Evolutionary conservation across 2,888 invertebrate genomes (phyloP).

Genomic region (Aricia artaxerxes): DNA sequence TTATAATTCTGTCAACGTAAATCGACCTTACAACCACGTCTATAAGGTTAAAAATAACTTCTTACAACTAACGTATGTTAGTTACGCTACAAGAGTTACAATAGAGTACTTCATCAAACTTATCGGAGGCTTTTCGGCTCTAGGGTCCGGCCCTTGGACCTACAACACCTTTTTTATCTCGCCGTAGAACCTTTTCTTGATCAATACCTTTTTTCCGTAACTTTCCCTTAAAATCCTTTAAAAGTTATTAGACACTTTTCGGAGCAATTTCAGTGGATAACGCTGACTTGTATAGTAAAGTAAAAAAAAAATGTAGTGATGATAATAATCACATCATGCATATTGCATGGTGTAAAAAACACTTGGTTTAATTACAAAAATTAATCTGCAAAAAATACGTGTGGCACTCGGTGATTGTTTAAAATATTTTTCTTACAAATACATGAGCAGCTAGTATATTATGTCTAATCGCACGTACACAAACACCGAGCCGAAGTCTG

Average conservation of each 20-base stretch:
- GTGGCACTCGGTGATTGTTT: no score
- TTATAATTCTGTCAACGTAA: not conserved
- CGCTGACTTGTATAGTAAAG: no score
- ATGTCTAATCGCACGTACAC: no score
- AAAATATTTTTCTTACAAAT: no score
- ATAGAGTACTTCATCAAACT: slow-evolving; percentile 9
- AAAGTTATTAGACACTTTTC: not conserved
- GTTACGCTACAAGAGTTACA: not conserved
- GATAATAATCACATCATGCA: no score
- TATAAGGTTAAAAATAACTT: not conserved
- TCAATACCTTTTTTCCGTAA: not conserved
- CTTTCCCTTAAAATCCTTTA: not conserved
- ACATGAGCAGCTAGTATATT: no score
- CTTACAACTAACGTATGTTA: not conserved
- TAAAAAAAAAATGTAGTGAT: no score
- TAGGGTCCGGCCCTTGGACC: not conserved
- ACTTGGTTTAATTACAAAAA: no score
- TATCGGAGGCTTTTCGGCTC: slow-evolving; percentile 1
- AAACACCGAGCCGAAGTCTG: no score
- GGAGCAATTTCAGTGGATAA: not conserved
- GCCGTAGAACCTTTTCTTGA: not conserved
- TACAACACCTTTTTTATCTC: slow-evolving; percentile 20
- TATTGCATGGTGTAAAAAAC: no score
- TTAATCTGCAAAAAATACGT: no score
- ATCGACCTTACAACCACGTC: not conserved